Evolutionary conservation across 2,113 vertebrate species (phyloP).

Genomic region (Grallaria varia): DNA sequence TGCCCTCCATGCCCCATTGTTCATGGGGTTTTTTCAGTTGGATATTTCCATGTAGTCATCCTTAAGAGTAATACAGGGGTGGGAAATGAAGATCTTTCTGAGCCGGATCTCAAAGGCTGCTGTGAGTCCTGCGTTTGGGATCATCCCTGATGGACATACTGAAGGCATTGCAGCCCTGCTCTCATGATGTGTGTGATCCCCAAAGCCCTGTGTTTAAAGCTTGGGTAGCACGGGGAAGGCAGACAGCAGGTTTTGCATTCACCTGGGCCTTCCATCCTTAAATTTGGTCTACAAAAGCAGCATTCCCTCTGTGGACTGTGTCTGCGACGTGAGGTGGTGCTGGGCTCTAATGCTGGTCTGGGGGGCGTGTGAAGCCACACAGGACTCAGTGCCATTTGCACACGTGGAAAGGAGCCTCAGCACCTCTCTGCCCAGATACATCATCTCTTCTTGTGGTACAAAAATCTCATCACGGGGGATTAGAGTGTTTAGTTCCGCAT

Average conservation of each 20-base stretch:
- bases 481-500: slow-evolving; percentile 21
- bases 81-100: background rate
- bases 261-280: background rate
- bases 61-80: background rate
- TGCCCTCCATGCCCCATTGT: background rate
- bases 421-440: background rate
- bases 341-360: background rate
- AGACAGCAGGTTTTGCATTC: background rate
- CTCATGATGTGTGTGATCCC: background rate
- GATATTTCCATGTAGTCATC: background rate
- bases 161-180: background rate
- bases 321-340: background rate
- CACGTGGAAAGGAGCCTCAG: background rate
- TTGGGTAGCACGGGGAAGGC: background rate
- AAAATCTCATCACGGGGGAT: slow-evolving; percentile 17
- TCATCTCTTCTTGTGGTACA: background rate
- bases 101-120: background rate
- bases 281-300: background rate
- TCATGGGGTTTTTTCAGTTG: background rate
- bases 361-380: background rate
- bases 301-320: background rate
- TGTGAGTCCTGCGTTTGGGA: accelerated
- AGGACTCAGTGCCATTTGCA: background rate
- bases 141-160: background rate
- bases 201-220: background rate